Evolutionary conservation across 2,797 vertebrate genomes (phyloP).

Genomic region (Danio albolineatus): DNA sequence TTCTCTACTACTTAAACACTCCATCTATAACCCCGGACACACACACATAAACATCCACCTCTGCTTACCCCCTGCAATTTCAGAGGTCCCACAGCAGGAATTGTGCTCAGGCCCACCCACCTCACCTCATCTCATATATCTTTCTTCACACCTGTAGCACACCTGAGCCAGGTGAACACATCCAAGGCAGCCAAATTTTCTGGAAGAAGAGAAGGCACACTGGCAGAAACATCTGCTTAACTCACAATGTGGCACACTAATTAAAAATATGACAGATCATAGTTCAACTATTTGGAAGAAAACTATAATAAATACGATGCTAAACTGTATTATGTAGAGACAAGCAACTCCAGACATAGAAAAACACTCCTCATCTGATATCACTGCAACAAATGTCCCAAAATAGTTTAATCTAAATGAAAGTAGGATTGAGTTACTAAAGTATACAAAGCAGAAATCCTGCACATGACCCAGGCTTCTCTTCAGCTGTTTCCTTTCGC

Average conservation of each 20-base stretch:
- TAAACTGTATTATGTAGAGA: background rate
- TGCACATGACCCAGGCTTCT: slow-evolving; percentile 38
- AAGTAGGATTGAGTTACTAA: slow-evolving; percentile 40
- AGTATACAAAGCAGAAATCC: slow-evolving; percentile 37
- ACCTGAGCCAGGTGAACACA: slow-evolving; percentile 42
- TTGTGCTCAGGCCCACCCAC: slow-evolving; percentile 42
- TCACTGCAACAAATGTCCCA: slow-evolving; percentile 34
- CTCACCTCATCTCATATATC: slow-evolving; percentile 33
- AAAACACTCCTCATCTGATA: slow-evolving; percentile 27
- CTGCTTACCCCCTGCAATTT: slow-evolving; percentile 5
- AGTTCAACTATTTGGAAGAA: background rate
- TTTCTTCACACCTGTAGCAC: slow-evolving; percentile 38
- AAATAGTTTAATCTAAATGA: slow-evolving; percentile 38
- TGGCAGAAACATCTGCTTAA: background rate
- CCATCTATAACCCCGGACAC: slow-evolving; percentile 10
- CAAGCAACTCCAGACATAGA: slow-evolving; percentile 11
- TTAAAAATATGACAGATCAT: background rate
- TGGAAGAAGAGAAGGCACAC: background rate
- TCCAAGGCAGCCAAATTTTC: slow-evolving; percentile 22
- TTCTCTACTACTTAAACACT: slow-evolving; percentile 16
- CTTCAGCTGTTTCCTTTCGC: slow-evolving; percentile 34
- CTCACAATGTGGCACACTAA: background rate
- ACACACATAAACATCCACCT: slow-evolving; percentile 11
- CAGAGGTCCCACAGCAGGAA: slow-evolving; percentile 17
- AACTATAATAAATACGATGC: background rate